These are phyloP conservation scores for Menidia menidia DNA, from an alignment of 2,797 vertebrate genomes.

Conservation along the genomic window DNA sequence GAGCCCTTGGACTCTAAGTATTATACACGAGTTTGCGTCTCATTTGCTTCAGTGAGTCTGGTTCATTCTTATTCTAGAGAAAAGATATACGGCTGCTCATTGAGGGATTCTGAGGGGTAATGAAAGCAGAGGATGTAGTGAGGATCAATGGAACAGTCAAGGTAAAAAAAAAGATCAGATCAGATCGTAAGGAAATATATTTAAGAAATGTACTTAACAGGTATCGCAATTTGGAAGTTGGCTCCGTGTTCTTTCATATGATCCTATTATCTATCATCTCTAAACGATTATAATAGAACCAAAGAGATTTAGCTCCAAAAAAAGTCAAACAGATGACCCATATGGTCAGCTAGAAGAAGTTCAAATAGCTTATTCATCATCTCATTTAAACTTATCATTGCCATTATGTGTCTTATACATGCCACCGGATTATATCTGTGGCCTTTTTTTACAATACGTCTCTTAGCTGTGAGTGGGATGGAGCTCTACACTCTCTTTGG, in stretches of 20 bases:
- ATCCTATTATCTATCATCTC: constrained; percentile 23
- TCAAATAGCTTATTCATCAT: constrained; percentile 47
- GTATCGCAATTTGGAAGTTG: no score
- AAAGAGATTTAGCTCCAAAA: constrained; percentile 11
- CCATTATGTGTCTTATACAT: constrained; percentile 39
- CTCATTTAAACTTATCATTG: constrained; percentile 32
- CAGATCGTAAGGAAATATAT: no score
- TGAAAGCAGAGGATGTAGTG: constrained; percentile 21
- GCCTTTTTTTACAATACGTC: constrained; percentile 39
- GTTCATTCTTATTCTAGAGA: constrained; percentile 50
- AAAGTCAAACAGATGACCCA: constrained; percentile 11
- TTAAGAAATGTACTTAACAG: no score
- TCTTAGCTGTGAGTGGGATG: constrained; percentile 49
- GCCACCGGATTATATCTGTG: constrained; percentile 48
- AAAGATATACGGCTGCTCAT: constrained; percentile 33
- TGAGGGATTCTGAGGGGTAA: constrained; percentile 17
- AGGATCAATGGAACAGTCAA: background rate
- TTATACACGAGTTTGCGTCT: constrained; percentile 21
- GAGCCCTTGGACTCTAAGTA: constrained; percentile 24
- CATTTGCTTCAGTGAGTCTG: constrained; percentile 56
- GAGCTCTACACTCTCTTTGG: constrained; percentile 33
- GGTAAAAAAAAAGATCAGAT: background rate
- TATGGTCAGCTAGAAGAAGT: constrained; percentile 31
- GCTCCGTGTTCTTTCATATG: no score
- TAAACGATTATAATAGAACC: constrained; percentile 34